phyloP scores from a whole-genome alignment of 2,113 vertebrate genomes.

The Apodemus sylvaticus region DNA sequence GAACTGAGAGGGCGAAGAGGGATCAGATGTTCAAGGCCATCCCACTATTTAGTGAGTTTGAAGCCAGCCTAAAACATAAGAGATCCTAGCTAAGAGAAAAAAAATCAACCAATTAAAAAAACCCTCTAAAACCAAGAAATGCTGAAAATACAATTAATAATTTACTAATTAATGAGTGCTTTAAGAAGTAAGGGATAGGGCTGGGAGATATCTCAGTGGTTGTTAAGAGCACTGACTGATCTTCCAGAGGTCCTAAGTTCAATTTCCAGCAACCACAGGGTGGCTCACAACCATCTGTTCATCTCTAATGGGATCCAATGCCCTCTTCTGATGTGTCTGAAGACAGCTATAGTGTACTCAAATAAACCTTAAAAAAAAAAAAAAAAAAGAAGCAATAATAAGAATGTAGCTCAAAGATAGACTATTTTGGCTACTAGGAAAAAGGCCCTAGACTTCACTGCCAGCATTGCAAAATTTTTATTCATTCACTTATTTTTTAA shows the following conservation, averaged over 20 bases:
- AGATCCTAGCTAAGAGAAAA: neutral
- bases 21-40: neutral
- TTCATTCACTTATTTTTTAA: neutral
- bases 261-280: no score
- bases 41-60: neutral
- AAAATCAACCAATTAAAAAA: neutral
- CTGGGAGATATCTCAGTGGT: no score
- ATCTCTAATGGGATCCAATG: no score
- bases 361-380: no score
- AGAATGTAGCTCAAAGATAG: neutral
- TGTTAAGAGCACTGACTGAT: no score
- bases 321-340: no score
- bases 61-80: neutral
- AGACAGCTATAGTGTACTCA: no score
- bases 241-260: no score
- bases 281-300: no score
- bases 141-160: neutral
- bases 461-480: neutral
- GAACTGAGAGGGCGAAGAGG: neutral
- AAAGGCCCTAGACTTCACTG: neutral
- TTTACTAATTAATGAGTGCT: neutral
- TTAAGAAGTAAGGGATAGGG: neutral
- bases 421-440: neutral
- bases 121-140: slow-evolving; percentile 11
- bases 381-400: neutral